Evolutionary conservation across 1,140 invertebrate species (phyloP).

Genomic region (Bombus pascuorum): DNA sequence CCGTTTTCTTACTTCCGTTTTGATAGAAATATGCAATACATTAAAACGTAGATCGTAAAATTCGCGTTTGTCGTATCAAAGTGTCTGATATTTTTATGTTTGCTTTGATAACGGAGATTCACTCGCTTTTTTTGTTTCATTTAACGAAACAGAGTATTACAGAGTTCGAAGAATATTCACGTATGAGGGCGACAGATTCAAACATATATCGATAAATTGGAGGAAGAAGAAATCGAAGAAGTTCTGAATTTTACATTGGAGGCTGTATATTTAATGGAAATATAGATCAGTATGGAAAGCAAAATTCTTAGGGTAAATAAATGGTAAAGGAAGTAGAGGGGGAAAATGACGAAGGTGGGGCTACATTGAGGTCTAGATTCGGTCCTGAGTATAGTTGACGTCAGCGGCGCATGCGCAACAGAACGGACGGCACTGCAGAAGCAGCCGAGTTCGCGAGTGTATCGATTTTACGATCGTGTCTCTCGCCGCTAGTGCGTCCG

Average conservation of each 20-base stretch:
- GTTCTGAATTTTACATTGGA: background rate
- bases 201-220: background rate
- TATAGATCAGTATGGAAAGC: background rate
- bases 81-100: background rate
- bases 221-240: background rate
- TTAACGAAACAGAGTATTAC: background rate
- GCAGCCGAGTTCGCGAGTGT: slow-evolving; percentile 84
- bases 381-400: slow-evolving; percentile 79
- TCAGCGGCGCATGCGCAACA: slow-evolving; percentile 83
- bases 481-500: slow-evolving; percentile 84
- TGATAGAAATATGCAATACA: background rate
- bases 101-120: background rate
- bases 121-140: background rate
- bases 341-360: background rate
- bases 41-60: background rate
- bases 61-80: background rate
- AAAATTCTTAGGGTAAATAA: background rate
- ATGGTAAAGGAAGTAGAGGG: background rate
- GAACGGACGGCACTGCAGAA: slow-evolving; percentile 86
- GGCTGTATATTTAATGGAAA: background rate
- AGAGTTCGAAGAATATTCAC: background rate
- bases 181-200: background rate
- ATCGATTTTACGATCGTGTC: slow-evolving; percentile 90
- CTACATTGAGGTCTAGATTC: background rate
- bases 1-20: background rate